Conservation (phyloP, 2,888 invertebrate species). For the Alcis repandata region DNA sequence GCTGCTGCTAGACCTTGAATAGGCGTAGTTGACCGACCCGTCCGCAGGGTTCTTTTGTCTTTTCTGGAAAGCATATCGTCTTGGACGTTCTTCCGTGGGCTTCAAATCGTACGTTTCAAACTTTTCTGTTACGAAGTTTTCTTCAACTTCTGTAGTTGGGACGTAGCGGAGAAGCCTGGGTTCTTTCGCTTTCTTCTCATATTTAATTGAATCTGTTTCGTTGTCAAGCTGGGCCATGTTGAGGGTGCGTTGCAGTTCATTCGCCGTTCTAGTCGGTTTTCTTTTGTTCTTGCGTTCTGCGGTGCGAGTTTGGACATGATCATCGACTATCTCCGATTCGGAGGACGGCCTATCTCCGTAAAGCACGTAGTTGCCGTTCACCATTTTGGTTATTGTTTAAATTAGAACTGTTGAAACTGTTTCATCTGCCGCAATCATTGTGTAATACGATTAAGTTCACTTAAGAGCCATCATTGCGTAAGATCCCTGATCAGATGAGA, state of each 20-base stretch:
- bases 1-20: slow-evolving; percentile 79
- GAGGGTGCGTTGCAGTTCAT: slow-evolving; percentile 73
- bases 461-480: slow-evolving; percentile 45
- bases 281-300: slow-evolving; percentile 72
- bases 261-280: slow-evolving; percentile 70
- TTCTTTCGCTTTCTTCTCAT: slow-evolving; percentile 79
- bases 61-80: slow-evolving; percentile 75
- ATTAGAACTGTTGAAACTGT: slow-evolving; percentile 44
- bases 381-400: slow-evolving; percentile 67
- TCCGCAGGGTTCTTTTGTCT: slow-evolving; percentile 79
- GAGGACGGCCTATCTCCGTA: slow-evolving; percentile 80
- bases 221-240: slow-evolving; percentile 76
- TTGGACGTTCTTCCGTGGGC: slow-evolving; percentile 71
- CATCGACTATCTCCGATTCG: slow-evolving; percentile 78
- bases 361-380: slow-evolving; percentile 81
- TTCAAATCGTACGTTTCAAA: slow-evolving; percentile 80
- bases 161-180: slow-evolving; percentile 77
- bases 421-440: slow-evolving; percentile 57
- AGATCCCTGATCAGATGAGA: slow-evolving; percentile 41
- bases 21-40: slow-evolving; percentile 79
- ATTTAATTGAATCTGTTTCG: slow-evolving; percentile 80
- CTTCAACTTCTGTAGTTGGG: slow-evolving; percentile 76
- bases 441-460: slow-evolving; percentile 50
- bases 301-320: slow-evolving; percentile 75
- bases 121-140: slow-evolving; percentile 75